Evolutionary conservation across 2,797 vertebrate species (phyloP).

Genomic region (Falco peregrinus): DNA sequence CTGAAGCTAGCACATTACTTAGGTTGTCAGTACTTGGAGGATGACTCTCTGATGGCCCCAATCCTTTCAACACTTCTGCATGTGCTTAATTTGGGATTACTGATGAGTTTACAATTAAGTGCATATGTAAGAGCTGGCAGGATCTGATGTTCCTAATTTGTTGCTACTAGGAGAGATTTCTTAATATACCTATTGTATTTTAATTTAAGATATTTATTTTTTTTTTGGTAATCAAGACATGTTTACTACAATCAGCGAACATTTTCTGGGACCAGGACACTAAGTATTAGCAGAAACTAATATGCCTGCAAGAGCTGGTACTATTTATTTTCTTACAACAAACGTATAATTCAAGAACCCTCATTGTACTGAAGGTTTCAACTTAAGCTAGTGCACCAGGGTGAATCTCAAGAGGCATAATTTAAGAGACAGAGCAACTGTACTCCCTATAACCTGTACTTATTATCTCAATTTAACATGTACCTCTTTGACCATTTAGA

Average conservation of each 20-base stretch:
- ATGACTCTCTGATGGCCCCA: constrained; percentile 8
- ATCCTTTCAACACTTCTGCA: constrained; percentile 5
- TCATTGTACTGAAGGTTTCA: neutral
- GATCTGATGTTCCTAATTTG: neutral
- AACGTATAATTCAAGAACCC: neutral
- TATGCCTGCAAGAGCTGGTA: neutral
- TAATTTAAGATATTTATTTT: neutral
- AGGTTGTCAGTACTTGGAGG: constrained; percentile 10
- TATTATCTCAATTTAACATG: neutral
- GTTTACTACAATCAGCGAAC: neutral
- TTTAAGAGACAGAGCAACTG: neutral
- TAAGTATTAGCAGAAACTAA: neutral
- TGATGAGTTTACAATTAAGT: constrained; percentile 20
- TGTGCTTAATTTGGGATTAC: neutral
- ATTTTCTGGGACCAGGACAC: neutral
- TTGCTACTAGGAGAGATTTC: constrained; percentile 17
- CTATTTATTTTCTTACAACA: neutral
- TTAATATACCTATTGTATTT: constrained; percentile 43
- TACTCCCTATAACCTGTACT: neutral
- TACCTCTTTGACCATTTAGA: neutral
- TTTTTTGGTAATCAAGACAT: neutral
- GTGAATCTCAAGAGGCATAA: neutral
- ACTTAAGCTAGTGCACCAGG: neutral
- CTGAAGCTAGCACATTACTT: neutral
- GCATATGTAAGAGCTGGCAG: neutral